Percentiles rank a stretch among this genome's conserved stretches.
phyloP scores from a whole-genome alignment of 2,113 vertebrate species.

The Chlorodrepanis virens region DNA sequence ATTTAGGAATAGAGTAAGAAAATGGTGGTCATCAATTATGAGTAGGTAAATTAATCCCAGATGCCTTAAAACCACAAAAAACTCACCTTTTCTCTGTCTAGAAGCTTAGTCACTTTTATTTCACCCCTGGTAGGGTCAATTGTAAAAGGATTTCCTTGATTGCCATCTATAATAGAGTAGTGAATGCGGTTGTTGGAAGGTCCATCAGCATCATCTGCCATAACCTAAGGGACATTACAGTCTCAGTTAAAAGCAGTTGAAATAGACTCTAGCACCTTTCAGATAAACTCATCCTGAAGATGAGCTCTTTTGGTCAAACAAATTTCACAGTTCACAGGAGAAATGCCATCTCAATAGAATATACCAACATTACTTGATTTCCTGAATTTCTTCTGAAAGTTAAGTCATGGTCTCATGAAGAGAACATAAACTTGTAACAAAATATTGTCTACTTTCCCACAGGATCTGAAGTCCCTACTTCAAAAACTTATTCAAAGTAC shows the following conservation, averaged over 20 bases:
- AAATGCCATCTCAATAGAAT: neutral
- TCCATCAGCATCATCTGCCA: conserved; percentile 92
- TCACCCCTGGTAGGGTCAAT: conserved; percentile 87
- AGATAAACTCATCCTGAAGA: neutral
- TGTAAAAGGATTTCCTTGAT: conserved; percentile 91
- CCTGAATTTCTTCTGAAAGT: neutral
- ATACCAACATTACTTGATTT: neutral
- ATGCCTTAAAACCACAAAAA: neutral
- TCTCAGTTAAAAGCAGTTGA: neutral
- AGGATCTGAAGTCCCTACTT: neutral
- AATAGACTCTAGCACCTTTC: neutral
- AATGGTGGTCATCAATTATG: neutral
- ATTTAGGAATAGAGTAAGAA: neutral
- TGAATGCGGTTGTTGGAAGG: conserved; percentile 84
- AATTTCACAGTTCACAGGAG: conserved; percentile 22
- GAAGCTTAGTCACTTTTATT: conserved; percentile 88
- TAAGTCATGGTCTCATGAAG: neutral
- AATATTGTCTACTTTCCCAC: neutral
- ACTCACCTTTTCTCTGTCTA: conserved; percentile 91
- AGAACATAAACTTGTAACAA: neutral
- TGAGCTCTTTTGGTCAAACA: neutral
- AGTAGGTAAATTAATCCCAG: neutral
- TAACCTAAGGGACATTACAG: conserved; percentile 75
- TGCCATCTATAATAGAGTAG: conserved; percentile 88
- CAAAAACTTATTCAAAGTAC: neutral